phyloP scores from a whole-genome alignment of 2,113 vertebrate species.

The Isichthys henryi region DNA sequence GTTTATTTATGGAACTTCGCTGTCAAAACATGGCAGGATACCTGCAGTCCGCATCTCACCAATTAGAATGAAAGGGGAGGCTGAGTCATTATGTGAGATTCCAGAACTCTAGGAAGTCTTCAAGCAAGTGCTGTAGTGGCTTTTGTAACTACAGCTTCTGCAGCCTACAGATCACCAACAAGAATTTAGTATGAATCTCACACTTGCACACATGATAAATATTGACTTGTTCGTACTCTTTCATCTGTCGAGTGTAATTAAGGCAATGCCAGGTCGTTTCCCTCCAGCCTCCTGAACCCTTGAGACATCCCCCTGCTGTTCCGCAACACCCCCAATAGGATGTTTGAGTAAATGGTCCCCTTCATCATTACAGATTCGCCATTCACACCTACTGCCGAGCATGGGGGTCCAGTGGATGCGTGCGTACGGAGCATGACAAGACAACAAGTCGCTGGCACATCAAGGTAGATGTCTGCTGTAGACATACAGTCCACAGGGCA shows the following conservation, averaged over 20 bases:
- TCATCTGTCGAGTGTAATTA: slow-evolving; percentile 53
- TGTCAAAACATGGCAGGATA: not conserved
- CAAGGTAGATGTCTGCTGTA: not conserved
- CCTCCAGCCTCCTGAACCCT: slow-evolving; percentile 47
- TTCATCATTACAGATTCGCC: not conserved
- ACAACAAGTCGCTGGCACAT: not conserved
- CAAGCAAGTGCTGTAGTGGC: slow-evolving; percentile 37
- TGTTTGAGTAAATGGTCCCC: not conserved
- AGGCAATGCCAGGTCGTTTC: slow-evolving; percentile 47
- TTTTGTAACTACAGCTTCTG: slow-evolving; percentile 34
- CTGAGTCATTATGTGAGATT: slow-evolving; percentile 16
- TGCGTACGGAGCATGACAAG: not conserved
- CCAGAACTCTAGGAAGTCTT: slow-evolving; percentile 42
- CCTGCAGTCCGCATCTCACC: not conserved
- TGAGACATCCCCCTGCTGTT: not conserved
- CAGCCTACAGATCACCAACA: slow-evolving; percentile 38
- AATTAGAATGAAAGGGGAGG: not conserved
- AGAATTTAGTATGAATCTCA: slow-evolving; percentile 38
- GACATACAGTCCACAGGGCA: not conserved
- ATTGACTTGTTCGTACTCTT: slow-evolving; percentile 51
- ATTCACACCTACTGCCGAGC: not conserved
- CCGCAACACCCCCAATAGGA: not conserved
- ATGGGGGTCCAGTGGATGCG: not conserved
- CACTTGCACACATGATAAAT: slow-evolving; percentile 49
- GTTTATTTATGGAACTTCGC: not conserved